Evolutionary conservation across 1,140 invertebrate species (phyloP), one percentile per base, ranked within the genome.

Genomic region (Cyclina sinensis): DNA sequence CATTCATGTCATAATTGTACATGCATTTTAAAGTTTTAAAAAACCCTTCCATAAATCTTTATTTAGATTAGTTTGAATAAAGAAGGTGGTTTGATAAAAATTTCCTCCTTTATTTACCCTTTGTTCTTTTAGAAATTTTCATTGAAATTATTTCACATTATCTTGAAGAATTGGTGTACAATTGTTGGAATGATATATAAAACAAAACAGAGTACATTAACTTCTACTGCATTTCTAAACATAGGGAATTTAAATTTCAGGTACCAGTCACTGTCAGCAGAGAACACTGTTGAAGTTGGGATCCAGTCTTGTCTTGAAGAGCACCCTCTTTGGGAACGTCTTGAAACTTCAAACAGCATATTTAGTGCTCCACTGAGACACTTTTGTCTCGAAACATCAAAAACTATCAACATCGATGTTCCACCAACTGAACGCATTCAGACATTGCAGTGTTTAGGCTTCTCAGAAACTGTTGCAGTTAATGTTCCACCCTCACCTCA

Each of bases 391-490:
- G 85, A 86, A 51, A 37, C 85, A 39, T 86, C 85, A 48, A 86
- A 86, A 48, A 86, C 85, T 5, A 86, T 86, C 57, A 86, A 78
- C 37, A 86, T 86, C 24, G 85, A 86, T 79, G 85, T 86, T 11
- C 85, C 74, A 37, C 85, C 85, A 21, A 46, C 51, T 1, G 54
- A 78, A 48, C 65, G 43, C 21, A 70, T 81, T 32, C 65, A 84
- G 24, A 62, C 54, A 27, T 84, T 90, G 59, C 76, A 84, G 70
- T 84, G 88, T 32, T 80, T 92, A 27, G 78, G 74, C 14, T 73
- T 90, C 12, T 89, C 84, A 32, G 88, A 82, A 14, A 82, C 88
- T 30, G 82, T 89, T 16, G 54, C 81, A 27, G 90, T 90, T 18
- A 81, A 90, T 30, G 83, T 87, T 43, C 32, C 83, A 30, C 74